These are phyloP conservation scores for Psilopogon haemacephalus DNA, from an alignment of 2,113 vertebrate species.

Conservation along the genomic window DNA sequence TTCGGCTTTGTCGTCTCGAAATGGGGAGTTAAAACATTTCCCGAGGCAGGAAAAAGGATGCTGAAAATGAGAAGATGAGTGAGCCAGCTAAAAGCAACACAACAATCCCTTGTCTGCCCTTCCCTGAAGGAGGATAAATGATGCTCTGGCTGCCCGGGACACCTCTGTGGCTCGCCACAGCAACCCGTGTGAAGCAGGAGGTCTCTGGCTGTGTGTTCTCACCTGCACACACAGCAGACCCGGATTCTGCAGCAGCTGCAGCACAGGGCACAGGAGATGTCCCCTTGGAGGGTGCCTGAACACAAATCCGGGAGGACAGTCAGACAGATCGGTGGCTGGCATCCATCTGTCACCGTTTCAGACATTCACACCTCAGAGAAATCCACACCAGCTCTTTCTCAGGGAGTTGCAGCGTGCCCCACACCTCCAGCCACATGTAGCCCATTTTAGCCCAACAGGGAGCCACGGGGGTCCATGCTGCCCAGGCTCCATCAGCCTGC, in stretches of 20 bases:
- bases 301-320: background rate
- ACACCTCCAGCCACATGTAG: background rate
- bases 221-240: background rate
- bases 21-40: background rate
- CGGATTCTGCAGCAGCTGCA: background rate
- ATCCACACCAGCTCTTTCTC: background rate
- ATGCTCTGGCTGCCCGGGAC: background rate
- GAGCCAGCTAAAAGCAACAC: background rate
- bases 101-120: background rate
- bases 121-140: background rate
- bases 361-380: rapidly evolving
- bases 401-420: background rate
- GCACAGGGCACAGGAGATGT: background rate
- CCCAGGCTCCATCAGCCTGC: background rate
- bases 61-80: background rate
- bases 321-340: background rate
- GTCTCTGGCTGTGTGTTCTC: rapidly evolving
- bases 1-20: background rate
- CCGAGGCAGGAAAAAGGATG: background rate
- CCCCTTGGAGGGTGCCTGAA: background rate
- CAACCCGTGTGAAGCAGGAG: rapidly evolving
- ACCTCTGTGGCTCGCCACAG: background rate
- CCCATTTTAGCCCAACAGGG: background rate
- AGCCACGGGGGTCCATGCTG: background rate
- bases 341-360: background rate